Evolutionary conservation across 2,113 vertebrate species (phyloP).

Genomic region (Mixornis gularis): DNA sequence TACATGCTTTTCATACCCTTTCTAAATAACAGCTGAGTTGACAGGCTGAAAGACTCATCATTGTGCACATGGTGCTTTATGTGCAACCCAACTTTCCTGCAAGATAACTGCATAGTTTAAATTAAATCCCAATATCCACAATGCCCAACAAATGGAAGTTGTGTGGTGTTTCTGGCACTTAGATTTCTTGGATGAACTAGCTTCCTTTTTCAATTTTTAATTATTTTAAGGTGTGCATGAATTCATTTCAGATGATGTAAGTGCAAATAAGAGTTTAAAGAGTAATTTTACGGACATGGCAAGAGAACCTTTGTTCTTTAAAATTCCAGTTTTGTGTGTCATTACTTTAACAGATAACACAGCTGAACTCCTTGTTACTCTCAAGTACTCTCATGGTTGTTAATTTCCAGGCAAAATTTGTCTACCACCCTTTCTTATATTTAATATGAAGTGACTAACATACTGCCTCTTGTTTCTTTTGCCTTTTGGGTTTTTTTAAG

Average conservation of each 20-base stretch:
- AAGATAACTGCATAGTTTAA: constrained; percentile 11
- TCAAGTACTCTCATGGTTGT: neutral
- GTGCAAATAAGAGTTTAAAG: neutral
- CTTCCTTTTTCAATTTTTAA: neutral
- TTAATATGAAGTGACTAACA: neutral
- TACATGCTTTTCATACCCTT: constrained; percentile 57
- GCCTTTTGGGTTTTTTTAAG: constrained; percentile 55
- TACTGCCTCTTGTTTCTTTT: neutral
- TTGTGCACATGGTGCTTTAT: constrained; percentile 46
- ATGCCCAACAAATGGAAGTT: constrained; percentile 16
- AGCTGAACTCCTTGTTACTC: neutral
- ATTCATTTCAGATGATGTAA: neutral
- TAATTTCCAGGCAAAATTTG: neutral
- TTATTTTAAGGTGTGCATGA: neutral
- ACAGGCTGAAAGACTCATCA: constrained; percentile 58
- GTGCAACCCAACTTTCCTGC: constrained; percentile 30
- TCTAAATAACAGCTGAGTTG: constrained; percentile 63
- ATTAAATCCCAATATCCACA: neutral
- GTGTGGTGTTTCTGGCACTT: neutral
- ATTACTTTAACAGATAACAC: neutral
- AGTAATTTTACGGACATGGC: neutral
- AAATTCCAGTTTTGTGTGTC: neutral
- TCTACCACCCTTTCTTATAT: neutral
- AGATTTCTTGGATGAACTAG: neutral
- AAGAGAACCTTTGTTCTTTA: neutral